Base-by-base conservation (phyloP, 2,113 vertebrate species). In the Rana temporaria region DNA sequence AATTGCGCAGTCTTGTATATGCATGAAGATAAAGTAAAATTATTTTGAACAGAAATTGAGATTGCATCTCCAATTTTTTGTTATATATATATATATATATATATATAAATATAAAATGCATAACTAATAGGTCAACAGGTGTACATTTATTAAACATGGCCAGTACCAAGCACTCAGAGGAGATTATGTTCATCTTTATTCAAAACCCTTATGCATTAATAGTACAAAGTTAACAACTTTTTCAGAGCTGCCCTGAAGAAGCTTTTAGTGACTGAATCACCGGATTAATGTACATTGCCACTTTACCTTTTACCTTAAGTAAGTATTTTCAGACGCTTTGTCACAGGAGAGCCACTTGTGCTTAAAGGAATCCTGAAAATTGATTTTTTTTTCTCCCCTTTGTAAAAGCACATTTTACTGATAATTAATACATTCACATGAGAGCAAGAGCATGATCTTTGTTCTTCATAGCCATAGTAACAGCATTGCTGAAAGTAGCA, bases 301-400 rank as follows among this genome's bases (percentile, higher is more conserved):
- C 60, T 77, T 77, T 64, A 65, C 74, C 74, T 77, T 77, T 65
- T 77, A 60, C 74, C 74, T 77, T 77, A 64, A 63, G 60, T 77
- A 62, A 64, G 20, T 53, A 77, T 64, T 77, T 77, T 52, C 60
- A 77, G 60, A 53, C 3, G 22, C 20, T 19, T 16, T 22, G 74
- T 65, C 74, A 77, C 42, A 64, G 59, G 59, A 76, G 60, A 77
- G 24, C 60, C 48, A 65, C 74, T 76, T 75, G 72, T 62, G 57
- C 56, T 76, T 26, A 76, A 30, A 65, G 38, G 59, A 77, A 75
- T 62, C 60, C 48, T 53, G 12, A 15, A 77, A 65, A 77, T 64
- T 20, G 30, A 77, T 77, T 75, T 71, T 71, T 71, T 32, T 18
- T 4, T 32, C 26, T 19, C 9, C 57, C 63, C 1, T 38, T 34